phyloP scores from a whole-genome alignment of 1,140 invertebrate species.

The Frieseomelitta varia region DNA sequence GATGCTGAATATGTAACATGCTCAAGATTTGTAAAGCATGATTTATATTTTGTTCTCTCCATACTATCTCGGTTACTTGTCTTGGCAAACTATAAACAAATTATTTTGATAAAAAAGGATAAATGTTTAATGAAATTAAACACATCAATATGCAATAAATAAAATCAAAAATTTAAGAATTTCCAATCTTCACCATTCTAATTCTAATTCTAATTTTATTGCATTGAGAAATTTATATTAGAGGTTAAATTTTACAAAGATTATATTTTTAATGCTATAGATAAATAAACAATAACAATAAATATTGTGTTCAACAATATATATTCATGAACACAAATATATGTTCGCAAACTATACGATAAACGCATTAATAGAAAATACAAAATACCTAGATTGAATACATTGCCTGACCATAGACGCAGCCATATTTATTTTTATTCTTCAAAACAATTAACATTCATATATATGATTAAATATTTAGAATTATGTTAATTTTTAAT shows the following conservation, averaged over 20 bases:
- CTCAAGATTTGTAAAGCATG: conserved; percentile 20
- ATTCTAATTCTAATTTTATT: too few relatives aligned
- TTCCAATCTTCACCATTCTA: too few relatives aligned
- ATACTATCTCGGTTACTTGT: conserved; percentile 5
- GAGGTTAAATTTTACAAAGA: not conserved
- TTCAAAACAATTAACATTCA: not conserved
- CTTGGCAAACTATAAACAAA: conserved; percentile 48
- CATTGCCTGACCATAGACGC: conserved; percentile 22
- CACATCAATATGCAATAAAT: not conserved
- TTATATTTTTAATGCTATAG: conserved; percentile 28
- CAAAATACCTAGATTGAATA: conserved; percentile 37
- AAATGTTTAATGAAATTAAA: not conserved
- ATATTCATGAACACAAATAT: not conserved
- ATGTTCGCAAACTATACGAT: not conserved
- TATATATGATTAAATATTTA: not conserved
- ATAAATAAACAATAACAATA: not conserved
- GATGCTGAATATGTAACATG: conserved; percentile 53
- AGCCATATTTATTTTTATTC: conserved; percentile 30
- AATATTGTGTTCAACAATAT: not conserved
- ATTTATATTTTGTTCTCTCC: conserved; percentile 31
- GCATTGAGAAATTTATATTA: too few relatives aligned
- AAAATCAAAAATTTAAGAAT: too few relatives aligned
- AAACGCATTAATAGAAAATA: not conserved
- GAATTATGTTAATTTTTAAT: too few relatives aligned
- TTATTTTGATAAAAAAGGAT: not conserved